Percentiles rank a stretch among this genome's conserved stretches.
These are phyloP conservation scores for Dioctria rufipes DNA, from an alignment of 2,888 invertebrate genomes.

Conservation along the genomic window DNA sequence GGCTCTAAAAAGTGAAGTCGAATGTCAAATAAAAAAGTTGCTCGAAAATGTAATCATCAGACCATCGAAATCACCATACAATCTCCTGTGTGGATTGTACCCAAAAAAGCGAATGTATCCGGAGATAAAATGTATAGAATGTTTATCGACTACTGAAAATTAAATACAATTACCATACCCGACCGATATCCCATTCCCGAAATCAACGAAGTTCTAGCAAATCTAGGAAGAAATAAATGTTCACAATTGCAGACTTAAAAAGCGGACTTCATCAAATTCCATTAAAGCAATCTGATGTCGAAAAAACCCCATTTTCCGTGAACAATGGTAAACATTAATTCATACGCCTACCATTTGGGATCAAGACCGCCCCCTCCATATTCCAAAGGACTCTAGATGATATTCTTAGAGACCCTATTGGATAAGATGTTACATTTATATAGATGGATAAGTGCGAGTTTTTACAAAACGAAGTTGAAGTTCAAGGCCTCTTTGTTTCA, in stretches of 20 bases:
- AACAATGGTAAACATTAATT: slow-evolving; percentile 22
- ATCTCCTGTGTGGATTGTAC: slow-evolving; percentile 25
- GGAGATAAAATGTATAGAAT: slow-evolving; percentile 50
- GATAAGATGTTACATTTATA: neutral
- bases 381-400: too few species aligned
- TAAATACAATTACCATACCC: slow-evolving; percentile 35
- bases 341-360: neutral
- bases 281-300: neutral
- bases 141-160: too few species aligned
- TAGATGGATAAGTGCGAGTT: too few species aligned
- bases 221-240: slow-evolving; percentile 38
- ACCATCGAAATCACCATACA: slow-evolving; percentile 15
- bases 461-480: too few species aligned
- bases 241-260: slow-evolving; percentile 54
- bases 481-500: neutral
- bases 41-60: slow-evolving; percentile 37
- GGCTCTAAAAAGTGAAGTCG: neutral
- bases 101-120: slow-evolving; percentile 50
- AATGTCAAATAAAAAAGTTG: slow-evolving; percentile 19
- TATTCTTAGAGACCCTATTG: neutral
- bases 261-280: slow-evolving; percentile 57
- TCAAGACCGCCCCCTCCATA: slow-evolving; percentile 1
- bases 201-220: slow-evolving; percentile 52
- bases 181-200: slow-evolving; percentile 52
- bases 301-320: slow-evolving; percentile 20